Base-by-base conservation (phyloP, 2,113 vertebrate genomes). In the Panthera uncia region DNA sequence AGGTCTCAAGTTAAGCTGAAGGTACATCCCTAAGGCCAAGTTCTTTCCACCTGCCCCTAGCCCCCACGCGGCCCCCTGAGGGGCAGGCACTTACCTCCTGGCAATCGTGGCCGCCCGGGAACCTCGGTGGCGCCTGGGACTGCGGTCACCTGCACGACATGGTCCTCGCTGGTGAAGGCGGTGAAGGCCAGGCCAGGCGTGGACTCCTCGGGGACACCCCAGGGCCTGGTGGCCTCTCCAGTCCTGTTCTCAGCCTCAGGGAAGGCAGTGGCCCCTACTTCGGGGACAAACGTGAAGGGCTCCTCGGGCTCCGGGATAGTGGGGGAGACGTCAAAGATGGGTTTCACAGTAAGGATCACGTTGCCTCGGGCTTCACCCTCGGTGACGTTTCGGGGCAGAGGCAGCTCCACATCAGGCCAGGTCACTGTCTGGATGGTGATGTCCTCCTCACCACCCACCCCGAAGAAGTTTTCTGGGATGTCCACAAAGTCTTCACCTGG, bases 331-430 rank as follows among this genome's bases (percentile, higher is more conserved):
- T 97, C 98, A 0, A 99, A 96, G 57, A 95, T 41, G 16, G 99
- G 99, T 93, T 98, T 99, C 88, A 98, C 99, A 0, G 99, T 99
- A 96, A 98, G 96, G 95, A 99, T 99, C 41, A 99, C 98, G 79
- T 98, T 99, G 61, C 99, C 99, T 0, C 98, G 94, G 4, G 98
- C 99, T 96, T 99, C 99, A 21, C 99, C 99, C 96, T 99, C 99
- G 0, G 99, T 99, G 69, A 98, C 97, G 0, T 98, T 99, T 19
- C 1, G 98, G 16, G 98, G 97, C 95, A 99, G 95, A 52, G 99
- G 98, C 41, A 99, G 96, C 97, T 99, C 99, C 57, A 99, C 73
- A 0, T 99, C 99, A 0, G 98, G 98, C 94, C 98, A 98, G 52
- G 99, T 99, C 95, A 99, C 98, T 0, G 99, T 99, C 98, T 99